Conservation (phyloP, 2,888 invertebrate species). For the Tenthredo amoena region DNA sequence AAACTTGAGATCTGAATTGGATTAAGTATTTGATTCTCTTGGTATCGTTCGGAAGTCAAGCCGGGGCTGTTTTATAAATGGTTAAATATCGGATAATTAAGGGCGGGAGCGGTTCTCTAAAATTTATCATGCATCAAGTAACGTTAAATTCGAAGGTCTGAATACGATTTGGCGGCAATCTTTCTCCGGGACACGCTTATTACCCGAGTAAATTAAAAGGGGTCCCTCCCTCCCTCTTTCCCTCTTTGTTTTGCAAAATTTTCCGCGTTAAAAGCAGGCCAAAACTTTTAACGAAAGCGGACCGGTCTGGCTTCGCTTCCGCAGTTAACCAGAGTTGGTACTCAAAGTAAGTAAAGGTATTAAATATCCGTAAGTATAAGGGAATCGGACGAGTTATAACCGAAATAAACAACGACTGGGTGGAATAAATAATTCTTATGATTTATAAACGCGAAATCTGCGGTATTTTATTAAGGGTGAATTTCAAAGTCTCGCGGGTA, state of each 20-base stretch:
- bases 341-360: constrained; percentile 46
- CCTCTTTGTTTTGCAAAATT: constrained; percentile 14
- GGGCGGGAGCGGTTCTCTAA: neutral
- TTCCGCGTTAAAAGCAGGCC: constrained; percentile 54
- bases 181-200: constrained; percentile 44
- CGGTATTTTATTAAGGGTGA: neutral
- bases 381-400: constrained; percentile 29
- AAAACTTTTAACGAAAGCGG: constrained; percentile 73
- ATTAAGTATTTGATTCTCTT: neutral
- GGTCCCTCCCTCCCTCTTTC: constrained; percentile 50
- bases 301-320: constrained; percentile 50
- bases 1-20: neutral
- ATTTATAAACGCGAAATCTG: constrained; percentile 2
- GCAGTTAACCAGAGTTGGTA: constrained; percentile 21
- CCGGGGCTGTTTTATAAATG: neutral
- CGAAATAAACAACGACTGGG: constrained; percentile 24
- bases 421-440: constrained; percentile 15
- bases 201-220: constrained; percentile 44
- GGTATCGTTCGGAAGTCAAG: neutral
- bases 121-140: constrained; percentile 20
- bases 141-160: constrained; percentile 22
- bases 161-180: constrained; percentile 37
- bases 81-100: constrained; percentile 32
- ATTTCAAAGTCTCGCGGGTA: neutral
- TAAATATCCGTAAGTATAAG: constrained; percentile 46